phyloP scores from a whole-genome alignment of 2,113 vertebrate genomes.

The Xiphophorus couchianus region DNA sequence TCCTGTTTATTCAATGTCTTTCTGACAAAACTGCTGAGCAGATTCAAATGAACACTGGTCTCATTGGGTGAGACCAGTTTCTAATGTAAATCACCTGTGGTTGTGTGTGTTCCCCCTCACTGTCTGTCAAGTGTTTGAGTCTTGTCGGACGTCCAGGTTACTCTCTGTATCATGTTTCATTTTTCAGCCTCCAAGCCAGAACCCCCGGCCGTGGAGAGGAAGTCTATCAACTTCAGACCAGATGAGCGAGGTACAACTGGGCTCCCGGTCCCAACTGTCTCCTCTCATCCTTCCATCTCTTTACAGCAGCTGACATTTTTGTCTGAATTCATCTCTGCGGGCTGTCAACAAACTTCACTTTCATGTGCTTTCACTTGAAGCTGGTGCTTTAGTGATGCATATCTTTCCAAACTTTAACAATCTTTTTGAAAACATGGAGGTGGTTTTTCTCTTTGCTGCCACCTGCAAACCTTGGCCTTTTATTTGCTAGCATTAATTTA shows the following conservation, averaged over 20 bases:
- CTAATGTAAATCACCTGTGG: neutral
- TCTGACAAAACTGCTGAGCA: neutral
- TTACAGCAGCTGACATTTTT: neutral
- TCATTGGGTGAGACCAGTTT: neutral
- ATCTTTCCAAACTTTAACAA: neutral
- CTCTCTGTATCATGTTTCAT: constrained; percentile 58
- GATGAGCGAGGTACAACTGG: constrained; percentile 88
- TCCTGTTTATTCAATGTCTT: neutral
- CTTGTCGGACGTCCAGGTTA: constrained; percentile 2
- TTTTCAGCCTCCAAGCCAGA: constrained; percentile 88
- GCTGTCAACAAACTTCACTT: neutral
- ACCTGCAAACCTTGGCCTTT: no score
- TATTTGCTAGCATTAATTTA: no score
- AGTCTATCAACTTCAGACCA: constrained; percentile 72
- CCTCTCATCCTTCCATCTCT: neutral
- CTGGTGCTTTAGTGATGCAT: neutral
- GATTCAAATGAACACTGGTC: no score
- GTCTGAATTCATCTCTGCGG: neutral
- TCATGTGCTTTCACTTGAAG: neutral
- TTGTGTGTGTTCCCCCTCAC: neutral
- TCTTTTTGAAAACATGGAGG: neutral
- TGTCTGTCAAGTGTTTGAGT: constrained; percentile 16
- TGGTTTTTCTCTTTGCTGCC: neutral
- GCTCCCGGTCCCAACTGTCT: neutral
- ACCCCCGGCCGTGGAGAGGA: constrained; percentile 83